Evolutionary conservation across 2,888 invertebrate species (phyloP).

Genomic region (Scaptodrosophila latifasciaeformis): DNA sequence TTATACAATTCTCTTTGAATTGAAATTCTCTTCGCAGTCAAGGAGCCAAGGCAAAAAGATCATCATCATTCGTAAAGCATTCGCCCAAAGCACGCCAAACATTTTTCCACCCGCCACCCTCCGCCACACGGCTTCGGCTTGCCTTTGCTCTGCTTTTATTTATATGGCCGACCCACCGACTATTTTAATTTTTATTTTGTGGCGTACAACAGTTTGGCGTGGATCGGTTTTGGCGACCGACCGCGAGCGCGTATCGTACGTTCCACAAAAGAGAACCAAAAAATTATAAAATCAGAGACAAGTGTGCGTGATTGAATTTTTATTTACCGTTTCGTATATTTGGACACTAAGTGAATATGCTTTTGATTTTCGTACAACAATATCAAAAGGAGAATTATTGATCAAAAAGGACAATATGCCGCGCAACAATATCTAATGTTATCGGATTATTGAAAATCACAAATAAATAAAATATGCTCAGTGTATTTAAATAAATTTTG

Average conservation of each 20-base stretch:
- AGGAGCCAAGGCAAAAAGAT: no score
- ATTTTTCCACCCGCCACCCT: conserved; percentile 33
- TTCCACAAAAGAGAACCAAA: conserved; percentile 20
- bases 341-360: no score
- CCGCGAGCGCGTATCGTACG: conserved; percentile 31
- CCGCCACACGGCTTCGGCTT: conserved; percentile 12
- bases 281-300: no score
- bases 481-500: not conserved
- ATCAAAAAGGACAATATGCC: no score
- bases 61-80: conserved; percentile 33
- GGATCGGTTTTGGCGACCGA: conserved; percentile 51
- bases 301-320: conserved; percentile 38
- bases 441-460: no score
- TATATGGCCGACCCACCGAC: conserved; percentile 41
- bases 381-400: no score
- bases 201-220: conserved; percentile 56
- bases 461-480: conserved; percentile 6
- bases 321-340: conserved; percentile 26
- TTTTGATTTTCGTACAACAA: no score
- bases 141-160: conserved; percentile 38
- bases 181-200: conserved; percentile 58
- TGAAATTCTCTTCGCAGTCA: not conserved
- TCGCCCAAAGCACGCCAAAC: conserved; percentile 52
- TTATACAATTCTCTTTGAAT: not conserved
- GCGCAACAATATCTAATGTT: no score